A percentile compares a stretch with the other conserved stretches of the same genome.
phyloP scores from a whole-genome alignment of 2,888 invertebrate genomes.

The Epirrhoe alternata region DNA sequence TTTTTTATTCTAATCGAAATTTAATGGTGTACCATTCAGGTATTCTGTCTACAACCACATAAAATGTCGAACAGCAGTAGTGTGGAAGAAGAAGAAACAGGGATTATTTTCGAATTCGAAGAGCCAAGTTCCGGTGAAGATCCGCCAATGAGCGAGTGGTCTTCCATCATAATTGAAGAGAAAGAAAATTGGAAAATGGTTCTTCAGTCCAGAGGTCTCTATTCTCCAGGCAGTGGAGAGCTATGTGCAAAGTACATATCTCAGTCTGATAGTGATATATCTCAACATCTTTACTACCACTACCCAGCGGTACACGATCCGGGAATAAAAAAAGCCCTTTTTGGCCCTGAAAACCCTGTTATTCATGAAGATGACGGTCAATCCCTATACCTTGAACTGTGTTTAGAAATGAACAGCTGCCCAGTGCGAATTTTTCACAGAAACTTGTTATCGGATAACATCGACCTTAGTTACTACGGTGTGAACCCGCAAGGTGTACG shows the following conservation, averaged over 20 bases:
- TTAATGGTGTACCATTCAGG: too few relatives aligned
- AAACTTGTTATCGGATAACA: constrained; percentile 48
- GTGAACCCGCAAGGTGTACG: constrained; percentile 53
- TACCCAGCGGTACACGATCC: constrained; percentile 58
- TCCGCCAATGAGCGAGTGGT: constrained; percentile 54
- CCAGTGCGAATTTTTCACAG: constrained; percentile 56
- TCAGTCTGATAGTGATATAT: constrained; percentile 53
- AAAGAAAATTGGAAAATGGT: constrained; percentile 48
- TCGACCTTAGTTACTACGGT: constrained; percentile 58
- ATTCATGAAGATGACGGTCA: constrained; percentile 55
- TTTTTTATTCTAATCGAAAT: too few relatives aligned
- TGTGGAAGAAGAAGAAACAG: constrained; percentile 17
- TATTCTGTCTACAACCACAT: too few relatives aligned
- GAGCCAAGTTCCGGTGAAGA: constrained; percentile 47
- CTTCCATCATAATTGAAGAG: constrained; percentile 48
- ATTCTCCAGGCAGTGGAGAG: constrained; percentile 54
- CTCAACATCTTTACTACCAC: constrained; percentile 51
- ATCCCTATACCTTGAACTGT: constrained; percentile 54
- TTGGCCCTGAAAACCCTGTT: constrained; percentile 42
- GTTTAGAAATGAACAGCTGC: constrained; percentile 53
- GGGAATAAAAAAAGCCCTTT: constrained; percentile 55
- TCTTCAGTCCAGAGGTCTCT: constrained; percentile 45
- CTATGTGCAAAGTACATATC: constrained; percentile 52
- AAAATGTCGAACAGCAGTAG: constrained; percentile 41
- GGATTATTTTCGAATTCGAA: constrained; percentile 23